Evolutionary conservation across 2,113 vertebrate genomes (phyloP).

Genomic region (Seriola rivoliana): DNA sequence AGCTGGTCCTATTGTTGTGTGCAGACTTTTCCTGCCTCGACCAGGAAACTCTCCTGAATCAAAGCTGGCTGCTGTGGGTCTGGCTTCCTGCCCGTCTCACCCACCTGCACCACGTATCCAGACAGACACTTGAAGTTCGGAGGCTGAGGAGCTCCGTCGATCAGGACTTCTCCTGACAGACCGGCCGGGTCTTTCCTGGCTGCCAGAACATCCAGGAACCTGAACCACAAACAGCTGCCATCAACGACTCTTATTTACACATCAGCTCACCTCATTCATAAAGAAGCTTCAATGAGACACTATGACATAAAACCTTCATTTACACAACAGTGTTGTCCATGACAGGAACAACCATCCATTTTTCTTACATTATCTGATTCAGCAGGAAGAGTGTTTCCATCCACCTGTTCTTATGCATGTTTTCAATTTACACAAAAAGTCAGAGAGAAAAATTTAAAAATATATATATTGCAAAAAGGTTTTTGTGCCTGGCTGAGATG

Average conservation of each 20-base stretch:
- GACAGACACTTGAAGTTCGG: constrained; percentile 95
- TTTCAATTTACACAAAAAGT: too few relatives aligned
- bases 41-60: constrained; percentile 37
- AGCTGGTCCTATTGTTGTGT: constrained; percentile 16
- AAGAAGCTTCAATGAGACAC: not conserved
- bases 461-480: too few relatives aligned
- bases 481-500: too few relatives aligned
- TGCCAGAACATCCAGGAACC: constrained; percentile 87
- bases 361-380: too few relatives aligned
- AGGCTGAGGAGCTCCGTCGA: constrained; percentile 91
- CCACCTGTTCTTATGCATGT: too few relatives aligned
- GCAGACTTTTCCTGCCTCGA: not conserved
- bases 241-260: not conserved
- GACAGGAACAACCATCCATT: too few relatives aligned
- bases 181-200: constrained; percentile 85
- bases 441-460: too few relatives aligned
- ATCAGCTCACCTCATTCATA: not conserved
- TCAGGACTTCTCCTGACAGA: constrained; percentile 81
- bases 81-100: constrained; percentile 17
- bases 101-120: constrained; percentile 95
- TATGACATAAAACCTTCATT: too few relatives aligned
- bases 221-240: constrained; percentile 43
- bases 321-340: too few relatives aligned
- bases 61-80: not conserved
- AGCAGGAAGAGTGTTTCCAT: too few relatives aligned